These are phyloP conservation scores for Peromyscus leucopus DNA, from an alignment of 2,113 vertebrate genomes.

Conservation along the genomic window DNA sequence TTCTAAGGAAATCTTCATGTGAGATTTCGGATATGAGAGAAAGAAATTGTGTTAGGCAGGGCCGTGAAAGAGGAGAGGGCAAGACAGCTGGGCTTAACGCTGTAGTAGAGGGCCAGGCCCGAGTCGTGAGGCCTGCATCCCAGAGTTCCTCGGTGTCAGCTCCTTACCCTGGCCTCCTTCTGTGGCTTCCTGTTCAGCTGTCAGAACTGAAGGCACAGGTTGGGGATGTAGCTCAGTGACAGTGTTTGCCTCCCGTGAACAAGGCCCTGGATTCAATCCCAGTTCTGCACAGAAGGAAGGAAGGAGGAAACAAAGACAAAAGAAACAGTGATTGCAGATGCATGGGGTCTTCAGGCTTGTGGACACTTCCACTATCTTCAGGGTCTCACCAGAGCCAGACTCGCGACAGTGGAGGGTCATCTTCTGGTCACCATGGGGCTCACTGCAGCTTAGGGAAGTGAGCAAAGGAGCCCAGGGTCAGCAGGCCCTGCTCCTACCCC, in stretches of 20 bases:
- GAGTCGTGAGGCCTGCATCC: no score
- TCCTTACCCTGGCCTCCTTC: not conserved
- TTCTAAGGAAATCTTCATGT: not conserved
- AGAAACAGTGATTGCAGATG: not conserved
- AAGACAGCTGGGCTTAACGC: not conserved
- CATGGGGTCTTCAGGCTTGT: not conserved
- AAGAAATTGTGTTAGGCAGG: not conserved
- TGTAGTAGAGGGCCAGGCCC: not conserved
- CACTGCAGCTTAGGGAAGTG: not conserved
- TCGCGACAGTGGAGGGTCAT: not conserved
- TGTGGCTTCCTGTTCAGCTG: not conserved
- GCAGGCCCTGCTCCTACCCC: not conserved
- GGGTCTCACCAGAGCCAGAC: not conserved
- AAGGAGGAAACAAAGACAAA: not conserved
- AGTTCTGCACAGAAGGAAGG: not conserved
- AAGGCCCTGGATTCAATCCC: not conserved
- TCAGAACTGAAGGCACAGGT: not conserved
- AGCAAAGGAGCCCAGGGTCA: not conserved
- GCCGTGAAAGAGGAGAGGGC: not conserved
- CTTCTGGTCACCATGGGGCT: not conserved
- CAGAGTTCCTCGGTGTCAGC: not conserved
- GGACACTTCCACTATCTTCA: not conserved
- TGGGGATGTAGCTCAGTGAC: not conserved
- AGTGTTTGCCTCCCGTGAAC: not conserved
- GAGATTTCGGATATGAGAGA: conserved; percentile 10